These are phyloP conservation scores for Dinocampus coccinellae DNA, from an alignment of 2,888 invertebrate species.

Conservation along the genomic window DNA sequence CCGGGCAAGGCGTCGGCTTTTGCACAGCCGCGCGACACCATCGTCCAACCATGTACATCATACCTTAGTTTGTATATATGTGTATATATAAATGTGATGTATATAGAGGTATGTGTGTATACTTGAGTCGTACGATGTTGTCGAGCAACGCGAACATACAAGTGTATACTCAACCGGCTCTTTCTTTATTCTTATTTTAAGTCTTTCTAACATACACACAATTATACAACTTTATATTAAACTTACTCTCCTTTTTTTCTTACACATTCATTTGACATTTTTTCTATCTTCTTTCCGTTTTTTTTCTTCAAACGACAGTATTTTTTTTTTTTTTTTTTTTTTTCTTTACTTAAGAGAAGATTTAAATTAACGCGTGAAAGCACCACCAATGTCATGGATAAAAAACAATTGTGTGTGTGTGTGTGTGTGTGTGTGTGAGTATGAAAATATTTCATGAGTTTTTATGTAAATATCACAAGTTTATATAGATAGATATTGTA, in stretches of 20 bases:
- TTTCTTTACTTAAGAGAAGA: constrained; percentile 41
- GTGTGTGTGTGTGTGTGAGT: constrained; percentile 11
- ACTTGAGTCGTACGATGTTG: not conserved
- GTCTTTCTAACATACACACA: too few relatives aligned
- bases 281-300: too few relatives aligned
- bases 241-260: too few relatives aligned
- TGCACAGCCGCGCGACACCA: constrained; percentile 51
- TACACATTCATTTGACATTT: too few relatives aligned
- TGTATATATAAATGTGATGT: not conserved
- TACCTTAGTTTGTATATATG: not conserved
- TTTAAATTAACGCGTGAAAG: constrained; percentile 41
- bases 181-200: too few relatives aligned
- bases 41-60: not conserved
- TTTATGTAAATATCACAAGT: too few relatives aligned
- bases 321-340: not conserved
- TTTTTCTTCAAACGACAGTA: too few relatives aligned
- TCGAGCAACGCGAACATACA: not conserved
- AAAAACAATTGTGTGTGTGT: constrained; percentile 15
- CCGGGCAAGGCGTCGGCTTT: constrained; percentile 65
- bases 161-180: too few relatives aligned
- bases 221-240: too few relatives aligned
- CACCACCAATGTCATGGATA: not conserved
- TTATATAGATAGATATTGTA: not conserved
- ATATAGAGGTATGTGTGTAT: not conserved
- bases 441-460: too few relatives aligned